Base-by-base conservation (phyloP, 2,888 invertebrate genomes). In the Drosophila planitibia region DNA sequence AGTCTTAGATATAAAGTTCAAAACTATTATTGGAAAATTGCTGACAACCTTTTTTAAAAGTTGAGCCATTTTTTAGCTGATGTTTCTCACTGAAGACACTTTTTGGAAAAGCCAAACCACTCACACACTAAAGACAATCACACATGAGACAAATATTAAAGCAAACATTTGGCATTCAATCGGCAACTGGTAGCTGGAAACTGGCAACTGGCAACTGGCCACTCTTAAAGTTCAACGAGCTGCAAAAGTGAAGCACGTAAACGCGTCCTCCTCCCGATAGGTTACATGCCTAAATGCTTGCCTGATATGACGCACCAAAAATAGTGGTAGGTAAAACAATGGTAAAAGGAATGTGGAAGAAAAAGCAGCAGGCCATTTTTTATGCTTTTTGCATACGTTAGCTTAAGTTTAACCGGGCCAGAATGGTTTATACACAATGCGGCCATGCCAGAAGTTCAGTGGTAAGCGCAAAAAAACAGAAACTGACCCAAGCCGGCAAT, bases 171-270 rank as follows among this genome's bases (percentile, higher is more conserved):
- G 47, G 5, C 22, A 32, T 59, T 44, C 58, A 59, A 25, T 59
- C 44, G 47, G 14, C 47, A 47, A 47, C 22, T 19, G 30, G 7
- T 30, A 64, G 14, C 63, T 47, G 35, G 14, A 0, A 35, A 35
- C 35, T 35, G 16, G 37, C n/a, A 4, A 35, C 35, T 35, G 41
- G 39, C 10, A 41, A 47, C 44, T 25, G 30, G 32, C 14, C 39
- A 16, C 65, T 39, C 16, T 62, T 39, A 14, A 51, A 39, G 49
- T 65, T 65, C 32, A 51, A 49, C 49, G 49, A 65, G 62, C 49
- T 49, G 61, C 64, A 49, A 61, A 64, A 61, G 25, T 37, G 61
- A 35, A 22, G 19, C 64, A 65, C 61, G 44, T 47, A 47, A 47
- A 47, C 1, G 7, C 22, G 14, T 22, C 14, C 22, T 7, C 4